Conservation (phyloP, 2,797 vertebrate species). For the Gambusia yucatana region DNA sequence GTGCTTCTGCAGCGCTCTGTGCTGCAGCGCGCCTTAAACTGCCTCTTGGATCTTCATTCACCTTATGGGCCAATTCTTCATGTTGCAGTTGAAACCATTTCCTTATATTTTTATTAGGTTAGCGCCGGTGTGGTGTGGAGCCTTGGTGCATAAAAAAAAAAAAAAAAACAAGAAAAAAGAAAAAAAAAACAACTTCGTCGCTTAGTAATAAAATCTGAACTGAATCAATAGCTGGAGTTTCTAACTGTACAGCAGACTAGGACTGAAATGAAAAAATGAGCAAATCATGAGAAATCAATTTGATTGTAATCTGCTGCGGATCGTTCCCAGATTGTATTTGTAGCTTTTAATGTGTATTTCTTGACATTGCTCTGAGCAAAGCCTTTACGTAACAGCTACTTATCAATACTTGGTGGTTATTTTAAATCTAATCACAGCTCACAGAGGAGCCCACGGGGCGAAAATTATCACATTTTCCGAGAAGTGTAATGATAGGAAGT, state of each 20-base stretch:
- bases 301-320: not conserved
- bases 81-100: not conserved
- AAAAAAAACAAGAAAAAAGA: not conserved
- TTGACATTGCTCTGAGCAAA: not conserved
- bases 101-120: not conserved
- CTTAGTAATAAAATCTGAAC: not conserved
- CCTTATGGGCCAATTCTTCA: not conserved
- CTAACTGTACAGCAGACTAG: slow-evolving; percentile 19
- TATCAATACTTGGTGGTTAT: not conserved
- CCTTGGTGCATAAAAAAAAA: not conserved
- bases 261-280: slow-evolving; percentile 37
- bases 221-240: slow-evolving; percentile 6
- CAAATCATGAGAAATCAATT: not conserved
- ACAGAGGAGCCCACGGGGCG: not conserved
- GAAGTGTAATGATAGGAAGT: not conserved
- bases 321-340: not conserved
- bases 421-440: not conserved
- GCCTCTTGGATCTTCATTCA: not conserved
- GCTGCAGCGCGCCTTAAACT: not conserved
- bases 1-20: not conserved
- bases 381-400: not conserved
- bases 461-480: not conserved
- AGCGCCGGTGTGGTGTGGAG: not conserved
- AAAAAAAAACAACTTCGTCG: not conserved
- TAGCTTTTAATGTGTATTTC: not conserved